phyloP scores from a whole-genome alignment of 2,888 invertebrate species.

The Rosalia funebris region DNA sequence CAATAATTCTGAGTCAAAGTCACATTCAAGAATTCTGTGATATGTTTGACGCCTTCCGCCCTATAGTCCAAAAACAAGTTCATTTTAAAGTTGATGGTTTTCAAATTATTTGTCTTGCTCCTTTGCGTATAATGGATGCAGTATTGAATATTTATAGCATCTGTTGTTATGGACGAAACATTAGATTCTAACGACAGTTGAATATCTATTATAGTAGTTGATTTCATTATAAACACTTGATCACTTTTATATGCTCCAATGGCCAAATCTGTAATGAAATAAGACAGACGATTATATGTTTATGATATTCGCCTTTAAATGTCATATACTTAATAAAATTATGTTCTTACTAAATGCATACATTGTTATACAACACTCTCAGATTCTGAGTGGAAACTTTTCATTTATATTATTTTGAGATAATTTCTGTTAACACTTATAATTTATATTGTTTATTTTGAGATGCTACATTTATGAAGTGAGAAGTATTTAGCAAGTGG shows the following conservation, averaged over 20 bases:
- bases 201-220: slow-evolving; percentile 58
- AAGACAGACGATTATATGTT: no score
- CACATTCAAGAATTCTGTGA: slow-evolving; percentile 18
- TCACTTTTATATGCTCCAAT: slow-evolving; percentile 70
- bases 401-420: no score
- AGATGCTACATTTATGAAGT: no score
- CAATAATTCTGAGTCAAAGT: slow-evolving; percentile 10
- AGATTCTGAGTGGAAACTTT: no score
- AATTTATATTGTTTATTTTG: no score
- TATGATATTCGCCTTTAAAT: no score
- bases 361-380: no score
- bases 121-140: slow-evolving; percentile 40
- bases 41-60: slow-evolving; percentile 22
- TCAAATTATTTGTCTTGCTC: slow-evolving; percentile 28
- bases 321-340: no score
- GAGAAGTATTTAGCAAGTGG: no score
- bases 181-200: slow-evolving; percentile 32
- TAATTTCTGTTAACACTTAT: no score
- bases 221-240: slow-evolving; percentile 67
- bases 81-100: slow-evolving; percentile 25
- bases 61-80: slow-evolving; percentile 35
- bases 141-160: slow-evolving; percentile 29
- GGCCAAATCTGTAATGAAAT: slow-evolving; percentile 68
- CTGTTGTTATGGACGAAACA: slow-evolving; percentile 20
- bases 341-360: no score